These are phyloP conservation scores for Drosophila kanapiae DNA, from an alignment of 1,140 invertebrate genomes.

Conservation along the genomic window DNA sequence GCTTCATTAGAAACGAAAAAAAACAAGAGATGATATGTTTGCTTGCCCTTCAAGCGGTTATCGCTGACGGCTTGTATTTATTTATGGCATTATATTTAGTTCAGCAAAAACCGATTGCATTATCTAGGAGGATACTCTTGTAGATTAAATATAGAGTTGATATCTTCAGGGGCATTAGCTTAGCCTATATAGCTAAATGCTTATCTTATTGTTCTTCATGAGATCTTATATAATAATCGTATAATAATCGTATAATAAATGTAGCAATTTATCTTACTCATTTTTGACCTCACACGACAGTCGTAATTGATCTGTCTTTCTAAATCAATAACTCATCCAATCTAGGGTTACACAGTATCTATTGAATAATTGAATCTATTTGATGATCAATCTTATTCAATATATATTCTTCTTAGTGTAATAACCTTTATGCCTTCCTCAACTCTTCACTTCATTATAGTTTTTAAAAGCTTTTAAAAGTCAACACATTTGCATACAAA, in stretches of 20 bases:
- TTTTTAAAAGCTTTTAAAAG: not conserved
- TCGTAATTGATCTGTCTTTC: constrained; percentile 23
- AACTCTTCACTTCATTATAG: not conserved
- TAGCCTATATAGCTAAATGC: too few species aligned
- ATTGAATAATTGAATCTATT: not conserved
- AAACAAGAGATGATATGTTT: constrained; percentile 27
- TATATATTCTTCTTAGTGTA: not conserved
- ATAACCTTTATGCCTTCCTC: not conserved
- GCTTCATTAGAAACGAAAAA: constrained; percentile 32
- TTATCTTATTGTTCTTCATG: not conserved
- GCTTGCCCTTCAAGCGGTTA: constrained; percentile 45
- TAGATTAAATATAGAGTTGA: constrained; percentile 13
- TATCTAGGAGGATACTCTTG: constrained; percentile 6
- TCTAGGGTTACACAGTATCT: not conserved
- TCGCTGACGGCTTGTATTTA: constrained; percentile 3
- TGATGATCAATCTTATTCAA: constrained; percentile 10
- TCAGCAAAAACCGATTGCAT: constrained; percentile 5
- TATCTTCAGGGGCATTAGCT: constrained; percentile 24
- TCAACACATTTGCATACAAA: constrained; percentile 3
- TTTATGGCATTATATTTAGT: constrained; percentile 1
- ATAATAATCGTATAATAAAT: not conserved
- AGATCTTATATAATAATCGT: not conserved
- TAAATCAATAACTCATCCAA: constrained; percentile 19
- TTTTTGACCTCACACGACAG: constrained; percentile 27
- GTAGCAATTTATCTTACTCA: constrained; percentile 21